Evolutionary conservation across 2,888 invertebrate genomes (phyloP), one percentile per base, ranked within the genome.

Genomic region (Rotaria sp.): DNA sequence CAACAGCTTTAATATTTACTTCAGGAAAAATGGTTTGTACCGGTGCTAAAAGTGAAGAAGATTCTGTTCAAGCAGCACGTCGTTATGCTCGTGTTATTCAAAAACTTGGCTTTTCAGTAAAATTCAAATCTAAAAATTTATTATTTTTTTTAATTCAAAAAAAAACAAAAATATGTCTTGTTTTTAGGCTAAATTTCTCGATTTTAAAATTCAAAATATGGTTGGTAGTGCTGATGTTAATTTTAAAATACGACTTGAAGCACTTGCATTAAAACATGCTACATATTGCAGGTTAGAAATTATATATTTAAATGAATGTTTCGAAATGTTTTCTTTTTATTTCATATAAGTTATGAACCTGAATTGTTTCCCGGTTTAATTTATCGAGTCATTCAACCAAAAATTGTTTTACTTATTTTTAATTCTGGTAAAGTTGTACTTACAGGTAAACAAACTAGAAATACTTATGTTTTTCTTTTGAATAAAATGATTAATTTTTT

Each of bases 1-100:
- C 87, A 26, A 87, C 87, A 35, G 85, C 87, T 18, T 55, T 87
- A 13, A 87, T 87, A 10, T 87, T 87, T 84, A 80, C 80, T 18
- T 87, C 87, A 18, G 87, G 85, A 24, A 87, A 87, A 74, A 87
- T 87, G 87, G 87, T 87, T 13, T 87, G 87, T 55, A 87, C 87
- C 2, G 87, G 87, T 26, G 87, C 87, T 55, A 87, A 87, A 57
- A 87, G 85, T 80, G 87, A 87, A 59, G 80, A 84, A 8, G 85
- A 87, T 59, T 87, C 87, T 1, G 38, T 52, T 24, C 57, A 84
- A 52, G 87, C 85, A 38, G 87, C 85, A 26, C 30, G 87, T 84
- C 85, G 85, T 57, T 87, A 87, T 45, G 87, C 85, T 7, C 48
- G 87, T 30, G 85, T 87, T 30, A 87, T 87, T 26, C 87, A 87